phyloP scores from a whole-genome alignment of 1,140 invertebrate genomes.

The Aphaenogaster floridana region DNA sequence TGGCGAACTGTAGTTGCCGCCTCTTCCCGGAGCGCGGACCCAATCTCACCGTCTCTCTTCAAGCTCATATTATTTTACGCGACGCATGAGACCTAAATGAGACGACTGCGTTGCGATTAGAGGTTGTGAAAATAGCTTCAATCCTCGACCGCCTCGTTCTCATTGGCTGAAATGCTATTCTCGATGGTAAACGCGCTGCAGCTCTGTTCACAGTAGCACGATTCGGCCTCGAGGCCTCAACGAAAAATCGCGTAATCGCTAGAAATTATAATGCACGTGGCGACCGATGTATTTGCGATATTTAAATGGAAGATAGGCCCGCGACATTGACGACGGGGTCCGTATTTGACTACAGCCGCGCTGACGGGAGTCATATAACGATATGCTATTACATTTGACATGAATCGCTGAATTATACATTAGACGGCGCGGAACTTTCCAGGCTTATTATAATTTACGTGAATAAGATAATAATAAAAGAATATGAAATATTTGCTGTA shows the following conservation, averaged over 20 bases:
- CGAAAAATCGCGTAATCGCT: background rate
- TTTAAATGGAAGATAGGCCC: background rate
- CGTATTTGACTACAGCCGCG: background rate
- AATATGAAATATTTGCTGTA: background rate
- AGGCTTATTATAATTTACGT: background rate
- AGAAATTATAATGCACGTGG: background rate
- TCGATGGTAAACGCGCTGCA: background rate
- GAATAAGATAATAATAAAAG: background rate
- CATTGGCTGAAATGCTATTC: background rate
- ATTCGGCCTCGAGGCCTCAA: background rate
- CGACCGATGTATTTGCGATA: background rate
- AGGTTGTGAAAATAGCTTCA: background rate
- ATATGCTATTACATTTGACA: slow-evolving; percentile 1
- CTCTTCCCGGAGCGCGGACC: background rate
- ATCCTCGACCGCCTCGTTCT: background rate
- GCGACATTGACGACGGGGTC: background rate
- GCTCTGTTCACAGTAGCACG: background rate
- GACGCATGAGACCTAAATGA: background rate
- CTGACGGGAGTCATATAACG: background rate
- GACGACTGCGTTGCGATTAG: background rate
- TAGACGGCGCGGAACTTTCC: background rate
- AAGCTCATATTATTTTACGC: background rate
- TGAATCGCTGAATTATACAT: slow-evolving; percentile 3
- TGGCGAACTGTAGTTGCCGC: slow-evolving; percentile 31
- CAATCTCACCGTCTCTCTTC: background rate